Base-by-base conservation (phyloP, 2,888 invertebrate genomes). In the Orthosia incerta region DNA sequence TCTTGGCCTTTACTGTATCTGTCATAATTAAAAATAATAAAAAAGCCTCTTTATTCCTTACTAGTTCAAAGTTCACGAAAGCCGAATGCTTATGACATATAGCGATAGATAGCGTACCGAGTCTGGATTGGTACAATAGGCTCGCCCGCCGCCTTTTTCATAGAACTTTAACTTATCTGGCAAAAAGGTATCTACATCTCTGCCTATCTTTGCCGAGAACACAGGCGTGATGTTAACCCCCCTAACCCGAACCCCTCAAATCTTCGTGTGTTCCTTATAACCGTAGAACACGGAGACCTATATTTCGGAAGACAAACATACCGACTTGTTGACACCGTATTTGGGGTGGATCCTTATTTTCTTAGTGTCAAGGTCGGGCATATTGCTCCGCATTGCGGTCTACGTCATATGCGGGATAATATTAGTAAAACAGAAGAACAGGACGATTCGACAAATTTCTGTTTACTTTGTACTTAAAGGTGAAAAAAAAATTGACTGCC, bases 361-460 rank as follows among this genome's bases (percentile, higher is more conserved):
- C 72, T 76, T 50, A 39, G 65, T 60, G 64, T 83, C 85, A 85
- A 84, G 85, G 85, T 51, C 85, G 39, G 23, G 20, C 56, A 62
- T 74, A 67, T 68, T 71, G 66, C 73, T 75, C 80, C 80, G 85
- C 85, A 85, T 64, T 85, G 85, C 85, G 80, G 83, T 72, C 67
- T 50, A 45, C 59, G 51, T 76, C 67, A 50, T 74, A 53, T 73
- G 74, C 63, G 67, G 69, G 53, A 63, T 75, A 64, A 72, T 78
- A 68, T 50, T 74, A 67, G 80, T 80, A 76, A 80, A 78, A 80
- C 68, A 56, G 59, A 53, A 76, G 55, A 77, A 80, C 67, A 59
- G 46, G 51, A 74, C 50, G 26, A 55, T 73, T 69, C 60, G 57
- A 72, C 65, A 48, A 61, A 26, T 57, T 62, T 61, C 20, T 55